A percentile compares a stretch with the other conserved stretches of the same genome.
These are phyloP conservation scores for Notospermus geniculatus DNA, from an alignment of 1,140 invertebrate species.

Conservation along the genomic window DNA sequence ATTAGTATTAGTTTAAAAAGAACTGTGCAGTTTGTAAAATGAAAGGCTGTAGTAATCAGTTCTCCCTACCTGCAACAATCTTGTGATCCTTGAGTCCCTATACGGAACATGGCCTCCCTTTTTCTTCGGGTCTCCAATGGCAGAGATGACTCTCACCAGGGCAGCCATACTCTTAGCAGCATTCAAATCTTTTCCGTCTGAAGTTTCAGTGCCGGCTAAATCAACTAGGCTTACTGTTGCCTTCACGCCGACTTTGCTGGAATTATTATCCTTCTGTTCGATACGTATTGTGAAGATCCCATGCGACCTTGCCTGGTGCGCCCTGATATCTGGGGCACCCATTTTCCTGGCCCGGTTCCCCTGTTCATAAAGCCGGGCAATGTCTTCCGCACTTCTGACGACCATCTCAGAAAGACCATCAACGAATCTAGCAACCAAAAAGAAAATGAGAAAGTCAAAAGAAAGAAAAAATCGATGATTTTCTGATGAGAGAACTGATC, in stretches of 20 bases:
- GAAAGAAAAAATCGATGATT: not conserved
- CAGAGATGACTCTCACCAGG: constrained; percentile 62
- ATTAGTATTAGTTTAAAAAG: no score
- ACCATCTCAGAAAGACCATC: constrained; percentile 51
- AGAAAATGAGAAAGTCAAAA: not conserved
- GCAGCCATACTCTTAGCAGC: constrained; percentile 56
- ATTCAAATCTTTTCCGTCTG: constrained; percentile 27
- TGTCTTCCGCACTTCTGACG: constrained; percentile 38
- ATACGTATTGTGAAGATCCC: constrained; percentile 42
- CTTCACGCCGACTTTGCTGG: constrained; percentile 46
- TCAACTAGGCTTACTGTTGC: constrained; percentile 40
- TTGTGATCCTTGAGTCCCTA: constrained; percentile 56
- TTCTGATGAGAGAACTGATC: no score
- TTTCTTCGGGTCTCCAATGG: constrained; percentile 50
- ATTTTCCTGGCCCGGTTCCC: constrained; percentile 43
- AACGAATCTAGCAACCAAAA: constrained; percentile 33
- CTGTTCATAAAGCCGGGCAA: constrained; percentile 40
- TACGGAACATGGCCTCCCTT: constrained; percentile 55
- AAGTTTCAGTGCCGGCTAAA: constrained; percentile 32
- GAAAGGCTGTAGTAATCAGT: no score
- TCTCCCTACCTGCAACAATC: constrained; percentile 61
- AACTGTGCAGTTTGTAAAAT: no score
- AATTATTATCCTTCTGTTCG: constrained; percentile 44
- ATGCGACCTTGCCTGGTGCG: constrained; percentile 41
- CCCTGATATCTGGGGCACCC: constrained; percentile 38